Evolutionary conservation across 2,797 vertebrate genomes (phyloP).

Genomic region (Poeciliopsis presidionis): DNA sequence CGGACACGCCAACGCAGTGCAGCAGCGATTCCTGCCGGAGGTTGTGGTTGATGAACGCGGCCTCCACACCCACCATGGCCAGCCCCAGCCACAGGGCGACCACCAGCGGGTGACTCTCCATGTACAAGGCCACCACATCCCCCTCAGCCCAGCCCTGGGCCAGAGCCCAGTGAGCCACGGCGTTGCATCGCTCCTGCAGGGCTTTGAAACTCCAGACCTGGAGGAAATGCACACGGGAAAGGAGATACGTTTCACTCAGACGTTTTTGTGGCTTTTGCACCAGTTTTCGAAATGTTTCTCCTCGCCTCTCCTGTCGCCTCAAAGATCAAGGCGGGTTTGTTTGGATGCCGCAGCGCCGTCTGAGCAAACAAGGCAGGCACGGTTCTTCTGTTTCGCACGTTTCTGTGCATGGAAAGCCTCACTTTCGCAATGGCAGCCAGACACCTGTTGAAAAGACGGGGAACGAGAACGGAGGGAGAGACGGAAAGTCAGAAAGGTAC

Average conservation of each 20-base stretch:
- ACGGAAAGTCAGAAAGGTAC: not conserved
- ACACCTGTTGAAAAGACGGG: constrained; percentile 72
- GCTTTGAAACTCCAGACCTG: constrained; percentile 83
- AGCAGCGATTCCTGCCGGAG: constrained; percentile 79
- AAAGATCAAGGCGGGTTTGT: constrained; percentile 85
- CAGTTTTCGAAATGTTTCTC: not conserved
- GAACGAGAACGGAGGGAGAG: not conserved
- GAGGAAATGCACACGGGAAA: not conserved
- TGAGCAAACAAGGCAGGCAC: constrained; percentile 84
- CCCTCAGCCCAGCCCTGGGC: constrained; percentile 80
- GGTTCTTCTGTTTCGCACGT: constrained; percentile 74
- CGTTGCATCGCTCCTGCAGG: constrained; percentile 81
- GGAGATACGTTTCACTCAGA: not conserved
- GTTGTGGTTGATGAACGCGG: constrained; percentile 86
- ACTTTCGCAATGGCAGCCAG: constrained; percentile 82
- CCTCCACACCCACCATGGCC: constrained; percentile 85
- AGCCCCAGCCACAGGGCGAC: constrained; percentile 89
- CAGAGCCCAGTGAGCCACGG: constrained; percentile 82
- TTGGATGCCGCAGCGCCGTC: constrained; percentile 71
- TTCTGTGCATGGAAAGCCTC: constrained; percentile 72
- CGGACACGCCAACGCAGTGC: constrained; percentile 82
- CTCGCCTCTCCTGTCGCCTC: constrained; percentile 79
- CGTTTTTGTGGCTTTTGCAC: not conserved
- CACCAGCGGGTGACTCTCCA: constrained; percentile 83
- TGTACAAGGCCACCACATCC: constrained; percentile 86